Evolutionary conservation across 2,113 vertebrate genomes (phyloP), one percentile per base, ranked within the genome.

Genomic region (Chitala chitala): DNA sequence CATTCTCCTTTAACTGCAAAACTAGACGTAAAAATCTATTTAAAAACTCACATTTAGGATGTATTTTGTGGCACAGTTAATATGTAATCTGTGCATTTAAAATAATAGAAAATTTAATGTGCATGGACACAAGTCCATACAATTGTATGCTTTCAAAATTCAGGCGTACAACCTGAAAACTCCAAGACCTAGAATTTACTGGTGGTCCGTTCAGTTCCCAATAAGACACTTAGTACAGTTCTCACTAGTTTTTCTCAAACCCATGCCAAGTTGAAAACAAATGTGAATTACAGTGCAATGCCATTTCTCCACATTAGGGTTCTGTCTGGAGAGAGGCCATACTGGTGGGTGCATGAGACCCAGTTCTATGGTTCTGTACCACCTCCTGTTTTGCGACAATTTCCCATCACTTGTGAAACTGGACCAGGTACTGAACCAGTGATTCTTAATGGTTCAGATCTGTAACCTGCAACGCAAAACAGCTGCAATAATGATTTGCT

Each of bases 261-360:
- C n/a, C 8, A 4, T 22, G 54, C n/a, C 13, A 40, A 22, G 20
- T 1, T 42, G n/a, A n/a, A 40, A n/a, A 33, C 31, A 31, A 33
- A 70, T 71, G 13, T 31, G 24, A n/a, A 44, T 40, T 38, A n/a
- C 17, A 38, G 7, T 5, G 36, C 17, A n/a, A 63, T 9, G 68
- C 13, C 66, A 2, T 36, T 20, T 64, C 10, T 75, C 3, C 7
- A 10, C 48, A 72, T 5, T 74, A 92, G 91, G 90, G 85, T 91
- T 68, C 81, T 92, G 3, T 92, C 85, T 78, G 91, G 91, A 55
- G 87, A 92, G 77, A 86, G 91, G 56, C 91, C 91, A 0, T 92
- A 91, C 79, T 92, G 91, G 91, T 92, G 91, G 91, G 87, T 92
- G 54, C 89, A 84, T 1, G 91, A 92, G 79, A 91, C 91, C 22